Evolutionary conservation across 2,797 vertebrate species (phyloP).

Genomic region (Oreochromis grahami): DNA sequence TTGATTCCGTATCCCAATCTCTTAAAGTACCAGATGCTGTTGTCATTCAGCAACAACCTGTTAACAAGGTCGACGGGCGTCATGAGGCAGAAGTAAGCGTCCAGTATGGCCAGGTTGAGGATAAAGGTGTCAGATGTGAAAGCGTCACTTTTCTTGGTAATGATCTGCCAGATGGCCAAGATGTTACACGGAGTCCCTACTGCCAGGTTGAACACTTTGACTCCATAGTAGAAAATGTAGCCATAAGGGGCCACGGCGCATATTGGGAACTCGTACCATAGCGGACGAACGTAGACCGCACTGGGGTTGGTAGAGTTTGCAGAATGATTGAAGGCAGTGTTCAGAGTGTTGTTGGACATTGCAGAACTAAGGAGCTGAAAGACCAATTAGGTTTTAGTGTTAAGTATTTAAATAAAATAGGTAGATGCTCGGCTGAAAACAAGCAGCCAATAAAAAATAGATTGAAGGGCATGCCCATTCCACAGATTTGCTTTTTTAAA

Average conservation of each 20-base stretch:
- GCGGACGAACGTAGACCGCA: background rate
- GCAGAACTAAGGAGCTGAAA: background rate
- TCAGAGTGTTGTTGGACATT: conserved; percentile 36
- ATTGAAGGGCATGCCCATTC: fast-evolving
- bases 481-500: background rate
- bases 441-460: background rate
- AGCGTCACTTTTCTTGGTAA: conserved; percentile 45
- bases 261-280: conserved; percentile 63
- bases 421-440: background rate
- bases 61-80: conserved; percentile 68
- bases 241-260: conserved; percentile 61
- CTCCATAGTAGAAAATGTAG: conserved; percentile 70
- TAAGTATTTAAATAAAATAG: background rate
- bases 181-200: conserved; percentile 71
- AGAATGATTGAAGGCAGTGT: background rate
- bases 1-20: conserved; percentile 74
- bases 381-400: background rate
- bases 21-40: conserved; percentile 63
- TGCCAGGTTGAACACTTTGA: conserved; percentile 71
- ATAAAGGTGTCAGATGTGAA: conserved; percentile 75
- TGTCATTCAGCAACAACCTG: conserved; percentile 54
- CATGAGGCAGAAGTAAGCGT: conserved; percentile 75
- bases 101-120: conserved; percentile 72
- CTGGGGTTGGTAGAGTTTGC: conserved; percentile 5
- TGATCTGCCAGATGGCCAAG: conserved; percentile 74